phyloP scores from a whole-genome alignment of 2,113 vertebrate species.

The Tenebrosternarchus preto region DNA sequence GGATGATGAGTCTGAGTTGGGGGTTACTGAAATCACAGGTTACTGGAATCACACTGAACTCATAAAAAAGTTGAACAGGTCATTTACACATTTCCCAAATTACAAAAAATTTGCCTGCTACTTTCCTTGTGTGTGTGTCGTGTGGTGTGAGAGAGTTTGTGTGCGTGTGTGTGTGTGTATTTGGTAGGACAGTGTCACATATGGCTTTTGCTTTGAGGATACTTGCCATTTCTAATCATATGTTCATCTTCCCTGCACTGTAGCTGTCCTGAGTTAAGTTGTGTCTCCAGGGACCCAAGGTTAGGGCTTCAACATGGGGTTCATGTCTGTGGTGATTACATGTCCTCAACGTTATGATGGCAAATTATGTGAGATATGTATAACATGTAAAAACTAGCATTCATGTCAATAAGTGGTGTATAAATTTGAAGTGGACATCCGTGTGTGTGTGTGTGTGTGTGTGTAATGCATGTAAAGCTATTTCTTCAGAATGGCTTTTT shows the following conservation, averaged over 20 bases:
- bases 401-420: not conserved
- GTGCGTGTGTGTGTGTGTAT: slow-evolving; percentile 5
- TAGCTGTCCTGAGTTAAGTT: slow-evolving; percentile 21
- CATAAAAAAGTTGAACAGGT: too few relatives aligned
- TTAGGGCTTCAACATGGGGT: not conserved
- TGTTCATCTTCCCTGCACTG: slow-evolving; percentile 35
- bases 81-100: too few relatives aligned
- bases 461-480: slow-evolving; percentile 7
- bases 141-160: slow-evolving; percentile 21
- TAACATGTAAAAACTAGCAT: not conserved
- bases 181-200: not conserved
- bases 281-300: not conserved
- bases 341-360: not conserved
- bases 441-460: not conserved
- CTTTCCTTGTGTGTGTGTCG: slow-evolving; percentile 6
- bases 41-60: not conserved
- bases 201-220: slow-evolving; percentile 46
- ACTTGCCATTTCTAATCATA: slow-evolving; percentile 41
- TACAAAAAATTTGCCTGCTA: too few relatives aligned
- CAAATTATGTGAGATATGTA: not conserved
- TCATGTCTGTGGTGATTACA: not conserved
- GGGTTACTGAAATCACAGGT: not conserved
- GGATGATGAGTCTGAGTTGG: slow-evolving; percentile 33
- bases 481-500: slow-evolving; percentile 34
- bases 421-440: not conserved